A percentile compares a stretch with the other conserved stretches of the same genome.
Conservation (phyloP, 2,113 vertebrate species). For the Triplophysa rosa region DNA sequence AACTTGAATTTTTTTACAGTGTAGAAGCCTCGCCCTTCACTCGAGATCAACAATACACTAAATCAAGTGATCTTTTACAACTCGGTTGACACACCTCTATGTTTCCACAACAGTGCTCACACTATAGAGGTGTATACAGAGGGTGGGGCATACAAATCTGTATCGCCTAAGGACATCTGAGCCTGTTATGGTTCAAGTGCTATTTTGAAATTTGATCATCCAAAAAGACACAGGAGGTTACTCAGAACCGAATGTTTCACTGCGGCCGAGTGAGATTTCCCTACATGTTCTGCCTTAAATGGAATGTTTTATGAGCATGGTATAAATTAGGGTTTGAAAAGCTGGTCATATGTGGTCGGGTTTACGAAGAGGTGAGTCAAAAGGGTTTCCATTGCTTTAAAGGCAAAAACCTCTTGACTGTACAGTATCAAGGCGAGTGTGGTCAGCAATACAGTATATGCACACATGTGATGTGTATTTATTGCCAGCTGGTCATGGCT, state of each 20-base stretch:
- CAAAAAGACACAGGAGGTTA: slow-evolving; percentile 11
- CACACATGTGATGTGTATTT: background rate
- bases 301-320: slow-evolving; percentile 17
- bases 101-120: background rate
- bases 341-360: slow-evolving; percentile 40
- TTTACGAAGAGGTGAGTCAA: slow-evolving; percentile 37
- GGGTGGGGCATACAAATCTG: background rate
- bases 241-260: slow-evolving; percentile 10
- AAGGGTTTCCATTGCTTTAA: slow-evolving; percentile 10
- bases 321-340: slow-evolving; percentile 24
- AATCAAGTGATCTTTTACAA: slow-evolving; percentile 12
- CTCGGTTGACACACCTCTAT: background rate
- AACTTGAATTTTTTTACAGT: too few species aligned
- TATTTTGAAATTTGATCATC: slow-evolving; percentile 21
- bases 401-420: background rate
- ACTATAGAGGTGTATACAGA: slow-evolving; percentile 6
- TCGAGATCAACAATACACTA: background rate
- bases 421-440: background rate
- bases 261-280: background rate
- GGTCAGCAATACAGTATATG: slow-evolving; percentile 5
- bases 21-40: background rate
- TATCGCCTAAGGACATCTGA: slow-evolving; percentile 3
- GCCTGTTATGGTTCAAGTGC: background rate
- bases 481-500: too few species aligned
- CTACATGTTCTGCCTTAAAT: slow-evolving; percentile 4